A percentile compares a stretch with the other conserved stretches of the same genome.
Evolutionary conservation across 2,113 vertebrate genomes (phyloP).

Genomic region (Willisornis vidua): DNA sequence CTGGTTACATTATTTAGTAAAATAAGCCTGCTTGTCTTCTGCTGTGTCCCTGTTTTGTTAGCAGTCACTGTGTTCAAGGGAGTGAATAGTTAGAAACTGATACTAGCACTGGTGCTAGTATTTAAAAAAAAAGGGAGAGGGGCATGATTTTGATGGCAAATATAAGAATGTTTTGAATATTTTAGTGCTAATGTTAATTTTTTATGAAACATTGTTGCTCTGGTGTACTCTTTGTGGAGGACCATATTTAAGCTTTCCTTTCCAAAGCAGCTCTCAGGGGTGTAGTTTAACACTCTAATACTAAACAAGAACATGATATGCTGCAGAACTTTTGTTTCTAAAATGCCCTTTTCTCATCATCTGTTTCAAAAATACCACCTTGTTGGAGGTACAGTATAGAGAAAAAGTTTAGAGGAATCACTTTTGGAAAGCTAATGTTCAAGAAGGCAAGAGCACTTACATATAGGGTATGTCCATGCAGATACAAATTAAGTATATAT

Average conservation of each 20-base stretch:
- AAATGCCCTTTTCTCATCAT: neutral
- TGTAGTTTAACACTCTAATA: neutral
- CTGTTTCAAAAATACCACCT: neutral
- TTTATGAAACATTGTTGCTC: constrained; percentile 39
- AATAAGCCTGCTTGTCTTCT: constrained; percentile 39
- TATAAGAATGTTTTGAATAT: constrained; percentile 40
- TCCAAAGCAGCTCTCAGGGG: neutral
- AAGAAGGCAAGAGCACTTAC: neutral
- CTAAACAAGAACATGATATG: neutral
- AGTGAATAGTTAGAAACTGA: neutral
- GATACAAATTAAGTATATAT: neutral
- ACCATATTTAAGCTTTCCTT: constrained; percentile 52
- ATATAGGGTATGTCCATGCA: neutral
- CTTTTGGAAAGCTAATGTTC: neutral
- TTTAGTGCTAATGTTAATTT: constrained; percentile 2
- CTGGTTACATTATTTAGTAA: constrained; percentile 52
- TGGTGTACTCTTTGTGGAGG: neutral
- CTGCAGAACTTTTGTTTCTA: neutral
- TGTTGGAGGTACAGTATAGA: neutral
- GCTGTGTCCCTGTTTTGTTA: neutral
- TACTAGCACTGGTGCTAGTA: neutral
- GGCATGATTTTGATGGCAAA: neutral
- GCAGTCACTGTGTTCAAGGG: neutral
- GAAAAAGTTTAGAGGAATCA: neutral
- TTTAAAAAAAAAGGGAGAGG: neutral